These are phyloP conservation scores for Chaetodon auriga DNA, from an alignment of 2,113 vertebrate species.

Conservation along the genomic window DNA sequence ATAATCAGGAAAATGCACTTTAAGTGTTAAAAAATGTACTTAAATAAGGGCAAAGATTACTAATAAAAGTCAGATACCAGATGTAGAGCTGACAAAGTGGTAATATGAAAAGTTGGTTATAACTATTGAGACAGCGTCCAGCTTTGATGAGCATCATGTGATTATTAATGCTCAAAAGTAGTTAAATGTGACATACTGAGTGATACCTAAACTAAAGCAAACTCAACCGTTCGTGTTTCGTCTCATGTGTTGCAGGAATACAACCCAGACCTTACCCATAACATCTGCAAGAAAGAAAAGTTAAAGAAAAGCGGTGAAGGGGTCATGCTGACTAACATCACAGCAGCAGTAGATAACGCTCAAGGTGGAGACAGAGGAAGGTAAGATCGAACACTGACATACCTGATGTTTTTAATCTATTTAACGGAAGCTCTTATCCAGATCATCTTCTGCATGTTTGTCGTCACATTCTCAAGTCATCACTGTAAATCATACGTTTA, in stretches of 20 bases:
- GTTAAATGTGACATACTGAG: neutral
- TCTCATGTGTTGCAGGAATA: constrained; percentile 87
- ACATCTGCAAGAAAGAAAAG: constrained; percentile 90
- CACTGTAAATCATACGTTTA: neutral
- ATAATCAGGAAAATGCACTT: too few species aligned
- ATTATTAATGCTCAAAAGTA: neutral
- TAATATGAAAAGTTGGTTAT: neutral
- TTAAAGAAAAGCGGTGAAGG: constrained; percentile 89
- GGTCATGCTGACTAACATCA: constrained; percentile 84
- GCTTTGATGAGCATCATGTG: neutral
- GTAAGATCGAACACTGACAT: constrained; percentile 68
- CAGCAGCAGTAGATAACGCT: constrained; percentile 78
- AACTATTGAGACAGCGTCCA: neutral
- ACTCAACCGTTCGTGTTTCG: neutral
- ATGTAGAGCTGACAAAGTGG: too few species aligned
- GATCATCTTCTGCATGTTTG: neutral
- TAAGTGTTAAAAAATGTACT: too few species aligned
- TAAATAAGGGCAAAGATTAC: too few species aligned
- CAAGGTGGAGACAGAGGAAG: constrained; percentile 88
- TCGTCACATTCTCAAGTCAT: neutral
- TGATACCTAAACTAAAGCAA: neutral
- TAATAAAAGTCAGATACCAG: too few species aligned
- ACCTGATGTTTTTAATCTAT: neutral
- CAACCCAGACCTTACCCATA: constrained; percentile 92
- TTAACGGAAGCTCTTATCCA: neutral